A percentile compares a stretch with the other conserved stretches of the same genome.
Evolutionary conservation across 2,797 vertebrate species (phyloP).

Genomic region (Myripristis murdjan): DNA sequence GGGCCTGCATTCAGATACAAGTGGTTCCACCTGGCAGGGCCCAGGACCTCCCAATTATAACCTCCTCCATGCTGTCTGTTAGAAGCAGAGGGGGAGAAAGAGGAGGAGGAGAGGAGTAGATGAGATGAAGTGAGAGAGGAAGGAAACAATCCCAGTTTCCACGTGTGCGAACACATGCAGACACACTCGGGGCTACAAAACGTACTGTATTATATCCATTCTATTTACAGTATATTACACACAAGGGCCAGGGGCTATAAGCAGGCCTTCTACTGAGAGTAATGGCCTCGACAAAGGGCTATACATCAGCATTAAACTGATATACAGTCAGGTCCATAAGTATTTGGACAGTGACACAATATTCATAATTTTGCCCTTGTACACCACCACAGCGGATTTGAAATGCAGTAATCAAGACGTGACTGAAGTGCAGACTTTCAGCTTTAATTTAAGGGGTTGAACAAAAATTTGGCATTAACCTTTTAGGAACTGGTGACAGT

Average conservation of each 20-base stretch:
- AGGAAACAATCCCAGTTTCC: conserved; percentile 64
- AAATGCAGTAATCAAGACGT: no score
- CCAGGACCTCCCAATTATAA: conserved; percentile 84
- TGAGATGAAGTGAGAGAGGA: conserved; percentile 62
- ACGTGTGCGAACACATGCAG: conserved; percentile 34
- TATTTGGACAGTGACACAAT: no score
- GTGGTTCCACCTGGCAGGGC: conserved; percentile 88
- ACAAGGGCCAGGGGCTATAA: neutral
- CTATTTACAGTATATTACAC: neutral
- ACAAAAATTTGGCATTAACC: no score
- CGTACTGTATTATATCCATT: neutral
- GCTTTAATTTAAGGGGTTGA: no score
- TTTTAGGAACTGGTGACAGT: no score
- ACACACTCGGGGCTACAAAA: neutral
- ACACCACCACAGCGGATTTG: no score
- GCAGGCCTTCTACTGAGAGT: no score
- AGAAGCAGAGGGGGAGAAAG: conserved; percentile 8
- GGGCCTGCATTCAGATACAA: conserved; percentile 81
- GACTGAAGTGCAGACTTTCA: no score
- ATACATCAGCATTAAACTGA: no score
- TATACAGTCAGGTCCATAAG: no score
- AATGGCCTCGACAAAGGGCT: neutral
- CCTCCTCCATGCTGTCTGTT: conserved; percentile 80
- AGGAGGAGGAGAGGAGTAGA: conserved; percentile 49
- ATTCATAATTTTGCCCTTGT: no score